phyloP scores from a whole-genome alignment of 1,140 invertebrate genomes.

The Potamilus streckersoni region DNA sequence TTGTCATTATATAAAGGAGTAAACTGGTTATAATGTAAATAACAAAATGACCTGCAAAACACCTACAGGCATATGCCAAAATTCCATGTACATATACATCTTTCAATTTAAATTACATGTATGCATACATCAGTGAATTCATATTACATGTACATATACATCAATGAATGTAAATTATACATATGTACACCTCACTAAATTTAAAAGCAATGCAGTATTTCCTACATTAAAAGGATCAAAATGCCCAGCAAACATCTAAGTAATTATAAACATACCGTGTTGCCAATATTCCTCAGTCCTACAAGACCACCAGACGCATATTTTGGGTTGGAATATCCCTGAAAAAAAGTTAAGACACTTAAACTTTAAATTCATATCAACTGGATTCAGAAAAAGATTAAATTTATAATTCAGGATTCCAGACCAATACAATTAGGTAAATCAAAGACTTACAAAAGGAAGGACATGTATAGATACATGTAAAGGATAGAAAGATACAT shows the following conservation, averaged over 20 bases:
- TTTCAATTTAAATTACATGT: too few relatives aligned
- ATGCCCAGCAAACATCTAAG: neutral
- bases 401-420: neutral
- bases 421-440: too few relatives aligned
- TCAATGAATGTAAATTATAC: neutral
- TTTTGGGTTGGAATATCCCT: constrained; percentile 28
- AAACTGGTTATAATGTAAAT: too few relatives aligned
- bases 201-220: neutral
- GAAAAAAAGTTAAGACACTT: constrained; percentile 11
- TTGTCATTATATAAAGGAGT: too few relatives aligned
- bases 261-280: constrained; percentile 76
- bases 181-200: neutral
- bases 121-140: neutral
- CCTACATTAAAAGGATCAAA: neutral
- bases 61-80: too few relatives aligned
- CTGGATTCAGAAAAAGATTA: constrained; percentile 1
- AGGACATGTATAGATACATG: too few relatives aligned
- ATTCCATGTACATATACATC: too few relatives aligned
- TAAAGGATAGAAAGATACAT: too few relatives aligned
- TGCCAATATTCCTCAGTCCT: constrained; percentile 91
- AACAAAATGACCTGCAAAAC: too few relatives aligned
- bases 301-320: constrained; percentile 76
- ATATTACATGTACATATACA: constrained; percentile 7
- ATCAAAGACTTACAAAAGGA: too few relatives aligned
- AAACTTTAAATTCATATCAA: neutral